Evolutionary conservation across 2,113 vertebrate genomes (phyloP).

Genomic region (Oryzias melastigma): DNA sequence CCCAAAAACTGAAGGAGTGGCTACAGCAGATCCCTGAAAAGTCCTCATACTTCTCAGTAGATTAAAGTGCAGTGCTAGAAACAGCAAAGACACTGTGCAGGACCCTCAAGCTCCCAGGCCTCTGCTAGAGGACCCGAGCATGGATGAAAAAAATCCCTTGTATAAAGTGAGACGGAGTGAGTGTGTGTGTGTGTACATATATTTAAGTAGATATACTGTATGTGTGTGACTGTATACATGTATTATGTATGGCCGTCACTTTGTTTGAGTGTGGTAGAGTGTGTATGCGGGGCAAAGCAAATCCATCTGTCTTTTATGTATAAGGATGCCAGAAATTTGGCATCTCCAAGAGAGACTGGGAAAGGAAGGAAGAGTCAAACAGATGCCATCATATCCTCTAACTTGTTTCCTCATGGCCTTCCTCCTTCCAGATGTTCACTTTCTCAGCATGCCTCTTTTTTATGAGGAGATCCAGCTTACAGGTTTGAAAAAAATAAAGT

Average conservation of each 20-base stretch:
- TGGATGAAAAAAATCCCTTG: too few relatives aligned
- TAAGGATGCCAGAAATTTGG: conserved; percentile 72
- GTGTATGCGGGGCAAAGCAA: conserved; percentile 61
- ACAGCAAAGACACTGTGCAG: too few relatives aligned
- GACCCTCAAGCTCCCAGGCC: too few relatives aligned
- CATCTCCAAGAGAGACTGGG: conserved; percentile 50
- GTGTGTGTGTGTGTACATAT: too few relatives aligned
- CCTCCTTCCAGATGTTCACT: conserved; percentile 60
- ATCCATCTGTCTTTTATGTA: conserved; percentile 71
- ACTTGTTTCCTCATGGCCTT: conserved; percentile 56
- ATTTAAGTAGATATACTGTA: background rate
- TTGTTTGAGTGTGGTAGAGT: conserved; percentile 30
- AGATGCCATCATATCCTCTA: conserved; percentile 55
- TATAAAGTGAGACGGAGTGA: too few relatives aligned
- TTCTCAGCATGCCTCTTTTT: conserved; percentile 44
- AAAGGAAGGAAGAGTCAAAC: conserved; percentile 50
- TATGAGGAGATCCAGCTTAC: conserved; percentile 17
- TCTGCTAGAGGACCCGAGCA: too few relatives aligned
- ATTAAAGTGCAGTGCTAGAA: too few relatives aligned
- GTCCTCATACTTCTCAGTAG: too few relatives aligned
- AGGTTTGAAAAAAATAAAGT: conserved; percentile 23
- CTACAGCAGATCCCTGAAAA: too few relatives aligned
- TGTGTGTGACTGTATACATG: conserved; percentile 26
- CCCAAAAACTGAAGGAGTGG: too few relatives aligned
- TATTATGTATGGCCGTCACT: conserved; percentile 17